Base-by-base conservation (phyloP, 2,888 invertebrate species). In the Mechanitis mazaeus region DNA sequence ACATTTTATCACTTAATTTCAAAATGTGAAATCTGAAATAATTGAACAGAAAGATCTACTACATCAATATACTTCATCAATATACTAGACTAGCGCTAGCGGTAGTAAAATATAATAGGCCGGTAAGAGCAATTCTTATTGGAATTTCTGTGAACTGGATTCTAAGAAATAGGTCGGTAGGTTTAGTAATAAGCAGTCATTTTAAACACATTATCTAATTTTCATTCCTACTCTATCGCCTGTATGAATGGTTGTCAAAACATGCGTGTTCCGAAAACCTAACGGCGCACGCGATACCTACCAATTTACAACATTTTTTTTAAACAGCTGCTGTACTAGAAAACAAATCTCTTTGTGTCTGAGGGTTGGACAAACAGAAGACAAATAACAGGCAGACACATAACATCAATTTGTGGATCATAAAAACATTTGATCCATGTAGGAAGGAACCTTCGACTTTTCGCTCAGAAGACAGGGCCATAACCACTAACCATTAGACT, bases 161-260 rank as follows among this genome's bases (percentile, higher is more conserved):
- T 64, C 59, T 59, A 74, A 64, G 72, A 81, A 78, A 80, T 79
- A 76, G 80, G 78, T 76, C 74, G 75, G 71, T 70, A 60, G 61
- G 65, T 71, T 70, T 77, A 75, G 76, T 50, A 50, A 50, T 76
- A 71, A 71, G 67, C 74, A 69, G 72, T 71, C 77, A 75, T 77
- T 81, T 82, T 80, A 73, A 70, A 74, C 73, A 67, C 65, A 81
- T 84, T 84, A 86, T 86, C 83, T 80, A 85, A 85, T 86, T 84
- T 85, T 77, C 72, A 75, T 79, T 81, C 74, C 72, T 73, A 69
- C 68, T 76, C 72, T 70, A 82, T 81, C 78, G 83, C 31, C 50
- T 31, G 50, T 77, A 70, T 74, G 77, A 77, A 75, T 75, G 76
- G 74, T 74, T 71, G 66, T 67, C 64, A 67, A 61, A 63, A 64